Percentiles rank a stretch among this genome's conserved stretches.
Evolutionary conservation across 2,888 invertebrate genomes (phyloP).

Genomic region (Mythimna pallens): DNA sequence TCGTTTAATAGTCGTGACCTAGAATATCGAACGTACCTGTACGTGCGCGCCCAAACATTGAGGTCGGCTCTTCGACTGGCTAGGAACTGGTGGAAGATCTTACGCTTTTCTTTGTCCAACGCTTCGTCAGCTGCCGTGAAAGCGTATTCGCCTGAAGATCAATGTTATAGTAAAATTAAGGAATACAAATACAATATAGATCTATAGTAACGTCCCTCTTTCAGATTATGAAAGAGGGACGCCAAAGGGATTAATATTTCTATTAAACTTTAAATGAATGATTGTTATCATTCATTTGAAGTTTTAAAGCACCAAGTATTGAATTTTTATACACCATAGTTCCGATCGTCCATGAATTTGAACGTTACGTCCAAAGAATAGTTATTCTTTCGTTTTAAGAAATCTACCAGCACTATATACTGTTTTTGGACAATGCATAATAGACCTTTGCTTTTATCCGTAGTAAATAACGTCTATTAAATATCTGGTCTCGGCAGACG

Average conservation of each 20-base stretch:
- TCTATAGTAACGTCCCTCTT: background rate
- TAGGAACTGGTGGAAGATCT: slow-evolving; percentile 92
- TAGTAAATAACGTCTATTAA: background rate
- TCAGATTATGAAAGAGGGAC: background rate
- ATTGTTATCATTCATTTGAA: too few relatives aligned
- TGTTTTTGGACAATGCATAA: too few relatives aligned
- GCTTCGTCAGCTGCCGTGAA: slow-evolving; percentile 91
- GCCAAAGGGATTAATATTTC: background rate
- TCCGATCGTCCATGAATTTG: background rate
- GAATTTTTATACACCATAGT: background rate
- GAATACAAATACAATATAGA: background rate
- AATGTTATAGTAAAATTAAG: background rate
- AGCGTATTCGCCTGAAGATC: slow-evolving; percentile 88
- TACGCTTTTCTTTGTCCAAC: slow-evolving; percentile 90
- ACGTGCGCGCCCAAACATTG: slow-evolving; percentile 93
- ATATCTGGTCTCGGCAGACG: too few relatives aligned
- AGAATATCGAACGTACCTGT: slow-evolving; percentile 89
- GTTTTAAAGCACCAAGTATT: background rate
- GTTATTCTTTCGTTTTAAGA: background rate
- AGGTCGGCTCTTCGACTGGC: slow-evolving; percentile 92
- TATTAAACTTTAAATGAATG: background rate
- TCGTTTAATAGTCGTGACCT: background rate
- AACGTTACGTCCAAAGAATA: background rate
- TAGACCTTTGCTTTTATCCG: too few relatives aligned
- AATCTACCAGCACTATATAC: background rate